Conservation (phyloP, 2,797 vertebrate genomes). For the Chrosomus eos region DNA sequence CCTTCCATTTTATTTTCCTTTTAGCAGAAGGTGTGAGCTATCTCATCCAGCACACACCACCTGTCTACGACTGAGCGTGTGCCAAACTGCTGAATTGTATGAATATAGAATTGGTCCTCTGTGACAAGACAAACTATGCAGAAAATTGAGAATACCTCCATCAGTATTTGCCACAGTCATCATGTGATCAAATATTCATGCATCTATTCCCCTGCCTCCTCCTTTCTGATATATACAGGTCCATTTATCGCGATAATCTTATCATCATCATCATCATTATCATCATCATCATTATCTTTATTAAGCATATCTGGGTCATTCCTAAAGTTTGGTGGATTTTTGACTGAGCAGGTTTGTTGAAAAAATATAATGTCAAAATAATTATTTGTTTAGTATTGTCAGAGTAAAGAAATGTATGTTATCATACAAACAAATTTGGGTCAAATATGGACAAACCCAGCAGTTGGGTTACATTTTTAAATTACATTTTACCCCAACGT, state of each 20-base stretch:
- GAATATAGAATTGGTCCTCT: slow-evolving; percentile 67
- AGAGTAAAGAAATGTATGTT: not conserved
- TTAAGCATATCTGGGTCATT: slow-evolving; percentile 18
- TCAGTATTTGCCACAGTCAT: slow-evolving; percentile 71
- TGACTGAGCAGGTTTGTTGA: not conserved
- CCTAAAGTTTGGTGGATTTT: not conserved
- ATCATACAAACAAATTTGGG: not conserved
- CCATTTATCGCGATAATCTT: slow-evolving; percentile 46
- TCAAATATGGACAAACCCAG: too few species aligned
- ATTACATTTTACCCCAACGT: too few species aligned
- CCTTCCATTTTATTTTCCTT: slow-evolving; percentile 52
- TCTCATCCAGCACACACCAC: slow-evolving; percentile 66
- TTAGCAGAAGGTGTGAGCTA: slow-evolving; percentile 59
- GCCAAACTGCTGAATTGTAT: slow-evolving; percentile 50
- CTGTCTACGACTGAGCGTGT: slow-evolving; percentile 56
- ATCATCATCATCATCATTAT: slow-evolving; percentile 46
- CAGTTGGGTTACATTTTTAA: too few species aligned
- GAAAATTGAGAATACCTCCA: slow-evolving; percentile 70
- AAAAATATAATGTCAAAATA: not conserved
- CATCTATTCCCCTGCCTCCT: slow-evolving; percentile 35
- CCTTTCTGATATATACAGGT: slow-evolving; percentile 48
- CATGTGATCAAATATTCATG: slow-evolving; percentile 74
- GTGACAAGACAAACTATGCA: slow-evolving; percentile 71
- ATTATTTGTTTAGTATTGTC: not conserved
- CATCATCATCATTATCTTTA: slow-evolving; percentile 50